Base-by-base conservation (phyloP, 2,113 vertebrate species). In the Cariama cristata region DNA sequence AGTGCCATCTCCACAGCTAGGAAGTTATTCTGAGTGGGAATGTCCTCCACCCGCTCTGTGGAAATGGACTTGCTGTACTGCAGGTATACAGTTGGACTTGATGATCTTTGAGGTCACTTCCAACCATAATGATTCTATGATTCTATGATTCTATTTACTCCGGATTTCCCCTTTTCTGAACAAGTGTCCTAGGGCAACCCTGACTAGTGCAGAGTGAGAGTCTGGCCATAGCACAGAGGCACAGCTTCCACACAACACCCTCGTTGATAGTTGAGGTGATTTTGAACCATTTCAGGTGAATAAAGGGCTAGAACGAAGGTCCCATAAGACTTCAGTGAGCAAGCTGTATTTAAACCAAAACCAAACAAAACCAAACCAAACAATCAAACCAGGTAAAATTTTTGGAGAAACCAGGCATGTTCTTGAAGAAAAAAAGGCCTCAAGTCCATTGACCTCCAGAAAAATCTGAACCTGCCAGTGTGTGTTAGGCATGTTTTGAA, bases 1-100 rank as follows among this genome's bases (percentile, higher is more conserved):
- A 81, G 33, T 16, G 30, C 11, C 2, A 0, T 52, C 16, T 56
- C 20, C 53, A 52, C 1, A 8, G 12, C 5, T 32, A 6, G 27
- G 50, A 85, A 30, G 14, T 35, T 45, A 20, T 49, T 88, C 45
- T 49, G 55, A 26, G 9, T 23, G 35, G 18, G 20, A 4, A 33
- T 44, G 12, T 53, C 86, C 56, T 67, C 18, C 33, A 1, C 30
- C 68, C 1, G 1, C 35, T 82, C 28, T 23, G 45, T 69, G 69
- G 26, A 87, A 56, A 44, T 38, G 20, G 22, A 49, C 5, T 17
- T 11, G 4, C n/a, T 35, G 8, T 33, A 38, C 8, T 38, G 38
- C 8, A 38, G 38, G 38, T 38, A 38, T 38, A 38, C 38, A 8
- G 38, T 38, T 38, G 38, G 38, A 38, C 38, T 38, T 38, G 38